A percentile compares a stretch with the other conserved stretches of the same genome.
Evolutionary conservation across 2,888 invertebrate species (phyloP).

Genomic region (Chrysina gloriosa): DNA sequence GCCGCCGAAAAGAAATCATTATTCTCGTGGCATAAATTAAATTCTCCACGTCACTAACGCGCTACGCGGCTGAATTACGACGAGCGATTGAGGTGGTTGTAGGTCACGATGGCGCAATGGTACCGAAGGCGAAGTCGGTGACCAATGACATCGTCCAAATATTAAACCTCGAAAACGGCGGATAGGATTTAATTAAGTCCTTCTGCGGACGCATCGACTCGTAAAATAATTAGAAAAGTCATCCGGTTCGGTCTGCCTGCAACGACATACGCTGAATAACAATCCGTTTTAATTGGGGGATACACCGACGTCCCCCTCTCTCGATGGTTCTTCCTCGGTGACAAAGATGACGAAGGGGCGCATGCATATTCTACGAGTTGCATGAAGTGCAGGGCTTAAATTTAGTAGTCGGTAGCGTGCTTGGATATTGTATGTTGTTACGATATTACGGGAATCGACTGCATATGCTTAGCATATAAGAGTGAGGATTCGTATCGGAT

Average conservation of each 20-base stretch:
- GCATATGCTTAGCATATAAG: too few relatives aligned
- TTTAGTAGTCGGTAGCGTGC: too few relatives aligned
- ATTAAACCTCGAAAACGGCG: constrained; percentile 25
- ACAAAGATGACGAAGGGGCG: too few relatives aligned
- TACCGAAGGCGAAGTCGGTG: not conserved
- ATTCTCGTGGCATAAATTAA: constrained; percentile 15
- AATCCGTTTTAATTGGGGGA: constrained; percentile 29
- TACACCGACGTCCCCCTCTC: constrained; percentile 12
- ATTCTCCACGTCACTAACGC: constrained; percentile 1
- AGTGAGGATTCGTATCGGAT: too few relatives aligned
- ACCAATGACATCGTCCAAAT: constrained; percentile 15
- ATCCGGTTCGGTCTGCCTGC: not conserved
- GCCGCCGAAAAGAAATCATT: constrained; percentile 10
- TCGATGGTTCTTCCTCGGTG: too few relatives aligned
- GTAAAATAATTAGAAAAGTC: constrained; percentile 38
- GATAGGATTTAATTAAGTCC: constrained; percentile 31
- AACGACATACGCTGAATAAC: constrained; percentile 28
- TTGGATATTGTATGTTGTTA: too few relatives aligned
- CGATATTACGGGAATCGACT: too few relatives aligned
- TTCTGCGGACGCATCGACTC: constrained; percentile 25
- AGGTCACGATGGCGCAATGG: not conserved
- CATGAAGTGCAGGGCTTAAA: too few relatives aligned
- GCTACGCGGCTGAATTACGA: not conserved
- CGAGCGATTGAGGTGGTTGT: not conserved
- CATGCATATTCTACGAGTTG: too few relatives aligned